Evolutionary conservation across 2,797 vertebrate genomes (phyloP), one percentile per base, ranked within the genome.

Genomic region (Aplochiton taeniatus): DNA sequence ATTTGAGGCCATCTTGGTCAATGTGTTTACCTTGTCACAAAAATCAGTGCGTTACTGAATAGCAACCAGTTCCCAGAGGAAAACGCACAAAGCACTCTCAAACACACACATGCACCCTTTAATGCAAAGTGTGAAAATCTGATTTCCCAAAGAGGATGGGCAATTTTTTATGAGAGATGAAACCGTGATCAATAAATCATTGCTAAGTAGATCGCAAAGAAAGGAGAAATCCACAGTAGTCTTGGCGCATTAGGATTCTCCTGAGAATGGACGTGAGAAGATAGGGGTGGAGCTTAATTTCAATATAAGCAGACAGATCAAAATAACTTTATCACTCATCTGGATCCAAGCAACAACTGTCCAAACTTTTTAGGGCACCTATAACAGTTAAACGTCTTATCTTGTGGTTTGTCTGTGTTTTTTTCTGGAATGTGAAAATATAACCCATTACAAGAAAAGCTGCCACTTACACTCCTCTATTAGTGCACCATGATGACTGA

Each of bases 141-240:
- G 95, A 98, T 98, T 98, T 98, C 96, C 96, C 95, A 97, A 98
- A 98, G 97, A 96, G 95, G 95, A 96, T 96, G 90, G 92, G 95
- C 96, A 96, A 98, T 97, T 97, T 95, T 96, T 93, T 93, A 94
- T 91, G 95, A 98, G 95, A 94, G 93, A 93, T 93, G 90, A 94
- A 93, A 85, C 83, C 65, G 83, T 89, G 92, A 97, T 98, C 96
- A 82, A 98, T 98, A 98, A 98, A 98, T 98, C 97, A 95, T 96
- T 98, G 94, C 95, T 98, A 98, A 98, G 93, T 96, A 97, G 96
- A 98, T 98, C 98, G 94, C 96, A 95, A 95, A 95, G 93, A 92
- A 93, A 94, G 95, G 93, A 95, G 83, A 94, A 94, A 86, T 87
- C 95, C 94, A 94, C 85, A 90, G 94, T 90, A 83, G 91, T 95